Evolutionary conservation across 2,113 vertebrate genomes (phyloP), one percentile per base, ranked within the genome.

Genomic region (Campylomormyrus numenius): DNA sequence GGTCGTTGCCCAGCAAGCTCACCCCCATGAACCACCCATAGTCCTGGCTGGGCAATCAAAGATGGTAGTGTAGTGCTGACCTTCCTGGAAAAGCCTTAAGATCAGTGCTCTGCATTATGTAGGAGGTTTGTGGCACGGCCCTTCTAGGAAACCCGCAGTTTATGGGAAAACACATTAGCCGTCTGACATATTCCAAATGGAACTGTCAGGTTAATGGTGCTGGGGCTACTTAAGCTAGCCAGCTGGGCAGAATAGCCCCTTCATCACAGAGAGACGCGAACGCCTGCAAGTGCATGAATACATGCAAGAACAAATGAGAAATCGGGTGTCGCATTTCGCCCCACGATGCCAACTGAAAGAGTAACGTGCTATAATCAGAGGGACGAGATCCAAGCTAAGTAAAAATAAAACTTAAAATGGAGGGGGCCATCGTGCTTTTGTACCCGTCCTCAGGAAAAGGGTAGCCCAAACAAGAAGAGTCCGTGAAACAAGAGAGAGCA

Each of bases 31-130:
- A 90, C 90, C 74, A 91, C 85, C 90, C 42, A 89, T 89, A 90
- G 90, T 90, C 89, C 58, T 74, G 90, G 90, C 91, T 90, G 91
- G 93, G 90, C 91, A 83, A 45, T 89, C 80, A 87, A 21, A 89
- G 90, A 89, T 49, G 85, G 84, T 87, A 90, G 91, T 90, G 56
- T 90, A 45, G 89, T 90, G 88, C 85, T 94, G 94, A 95, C 93
- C 94, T 94, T 94, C 93, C 91, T 92, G 90, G 92, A 93, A 93
- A 92, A 91, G 92, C 94, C 94, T 91, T 91, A 92, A 92, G 91
- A 90, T 53, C 27, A 89, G 89, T 90, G 91, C 86, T 92, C 93
- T 92, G 93, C 92, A 93, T 94, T 94, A 94, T 91, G 92, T 83
- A 90, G 88, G 90, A 93, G 92, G 93, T 93, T 92, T 91, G 91